Evolutionary conservation across 2,888 invertebrate genomes (phyloP).

Genomic region (Perdita meconis): DNA sequence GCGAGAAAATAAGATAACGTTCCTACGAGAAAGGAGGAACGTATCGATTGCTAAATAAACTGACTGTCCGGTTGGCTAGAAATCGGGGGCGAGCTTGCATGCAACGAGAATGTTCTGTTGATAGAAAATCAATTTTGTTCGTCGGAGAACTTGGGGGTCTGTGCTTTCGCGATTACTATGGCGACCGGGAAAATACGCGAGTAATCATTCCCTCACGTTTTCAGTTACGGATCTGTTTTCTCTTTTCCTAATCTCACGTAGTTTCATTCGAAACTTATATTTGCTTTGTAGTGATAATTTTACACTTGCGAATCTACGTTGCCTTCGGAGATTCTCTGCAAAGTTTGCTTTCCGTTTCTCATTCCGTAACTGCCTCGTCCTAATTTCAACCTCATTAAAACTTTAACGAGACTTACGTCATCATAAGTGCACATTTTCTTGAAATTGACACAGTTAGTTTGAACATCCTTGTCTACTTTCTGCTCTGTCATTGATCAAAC

Average conservation of each 20-base stretch:
- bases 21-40: slow-evolving; percentile 8
- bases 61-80: not conserved
- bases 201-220: not conserved
- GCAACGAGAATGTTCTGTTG: not conserved
- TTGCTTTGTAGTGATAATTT: too few species aligned
- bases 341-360: too few species aligned
- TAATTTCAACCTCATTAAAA: slow-evolving; percentile 1
- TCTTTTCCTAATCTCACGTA: too few species aligned
- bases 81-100: slow-evolving; percentile 5
- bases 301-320: too few species aligned
- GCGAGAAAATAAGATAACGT: slow-evolving; percentile 47
- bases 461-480: not conserved
- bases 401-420: not conserved
- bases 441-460: not conserved
- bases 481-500: too few species aligned
- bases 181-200: too few species aligned
- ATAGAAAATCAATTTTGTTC: not conserved
- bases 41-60: slow-evolving; percentile 41
- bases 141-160: not conserved
- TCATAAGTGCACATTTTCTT: not conserved
- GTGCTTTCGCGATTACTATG: not conserved
- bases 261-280: too few species aligned
- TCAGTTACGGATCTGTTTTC: not conserved
- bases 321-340: too few species aligned
- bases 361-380: not conserved